Percentiles rank a stretch among this genome's conserved stretches.
phyloP scores from a whole-genome alignment of 2,888 invertebrate species.

The Drosophila melanocephala region DNA sequence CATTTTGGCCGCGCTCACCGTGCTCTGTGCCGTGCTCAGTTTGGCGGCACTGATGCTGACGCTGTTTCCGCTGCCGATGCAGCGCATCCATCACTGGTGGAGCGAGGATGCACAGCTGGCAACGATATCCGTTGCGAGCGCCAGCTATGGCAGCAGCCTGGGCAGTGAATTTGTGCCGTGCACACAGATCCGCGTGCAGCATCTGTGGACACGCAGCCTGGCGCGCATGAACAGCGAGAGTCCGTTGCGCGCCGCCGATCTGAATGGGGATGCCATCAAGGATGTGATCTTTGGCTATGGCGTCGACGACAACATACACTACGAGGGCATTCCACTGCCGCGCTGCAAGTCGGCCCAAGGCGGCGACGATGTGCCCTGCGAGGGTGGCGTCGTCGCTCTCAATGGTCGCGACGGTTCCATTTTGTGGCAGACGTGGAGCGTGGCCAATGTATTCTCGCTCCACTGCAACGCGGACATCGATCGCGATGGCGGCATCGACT shows the following conservation, averaged over 20 bases:
- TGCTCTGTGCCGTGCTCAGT: conserved; percentile 88
- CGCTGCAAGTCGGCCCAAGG: conserved; percentile 88
- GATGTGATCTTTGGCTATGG: conserved; percentile 92
- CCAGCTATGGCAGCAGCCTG: conserved; percentile 71
- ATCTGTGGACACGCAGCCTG: conserved; percentile 89
- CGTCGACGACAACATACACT: conserved; percentile 86
- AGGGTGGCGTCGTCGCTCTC: conserved; percentile 91
- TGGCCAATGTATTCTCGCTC: conserved; percentile 90
- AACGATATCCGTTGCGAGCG: conserved; percentile 20
- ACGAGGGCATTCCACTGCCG: conserved; percentile 87
- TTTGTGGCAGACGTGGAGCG: conserved; percentile 91
- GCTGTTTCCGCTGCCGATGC: conserved; percentile 88
- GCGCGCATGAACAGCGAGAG: conserved; percentile 91
- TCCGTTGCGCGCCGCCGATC: conserved; percentile 89
- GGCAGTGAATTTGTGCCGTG: conserved; percentile 84
- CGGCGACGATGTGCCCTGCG: conserved; percentile 88
- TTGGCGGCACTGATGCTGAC: conserved; percentile 89
- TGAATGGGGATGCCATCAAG: conserved; percentile 89
- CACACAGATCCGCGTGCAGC: conserved; percentile 84
- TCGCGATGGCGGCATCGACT: conserved; percentile 89
- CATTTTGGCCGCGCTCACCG: conserved; percentile 87
- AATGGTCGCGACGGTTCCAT: conserved; percentile 90
- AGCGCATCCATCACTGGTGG: conserved; percentile 88
- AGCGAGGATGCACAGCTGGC: conserved; percentile 64
- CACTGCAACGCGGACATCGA: conserved; percentile 91